Conservation (phyloP, 2,797 vertebrate species). For the Dermochelys coriacea region DNA sequence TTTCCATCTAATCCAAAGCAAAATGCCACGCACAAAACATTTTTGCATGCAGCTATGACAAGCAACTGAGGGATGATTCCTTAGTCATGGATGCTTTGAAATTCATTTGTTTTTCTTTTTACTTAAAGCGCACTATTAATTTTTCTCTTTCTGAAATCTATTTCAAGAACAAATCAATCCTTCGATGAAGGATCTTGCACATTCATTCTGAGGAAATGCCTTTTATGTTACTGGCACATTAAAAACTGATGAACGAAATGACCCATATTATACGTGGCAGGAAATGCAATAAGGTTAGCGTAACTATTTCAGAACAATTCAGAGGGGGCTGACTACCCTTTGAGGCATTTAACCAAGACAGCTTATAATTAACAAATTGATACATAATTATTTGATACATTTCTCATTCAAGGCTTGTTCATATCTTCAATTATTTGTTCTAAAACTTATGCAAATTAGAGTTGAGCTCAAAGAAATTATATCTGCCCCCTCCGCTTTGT, state of each 20-base stretch:
- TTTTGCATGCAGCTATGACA: not conserved
- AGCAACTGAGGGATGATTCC: not conserved
- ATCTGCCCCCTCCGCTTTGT: not conserved
- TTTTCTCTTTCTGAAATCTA: not conserved
- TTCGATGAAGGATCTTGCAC: not conserved
- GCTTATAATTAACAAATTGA: not conserved
- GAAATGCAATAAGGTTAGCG: not conserved
- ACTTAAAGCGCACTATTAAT: not conserved
- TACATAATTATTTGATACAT: not conserved
- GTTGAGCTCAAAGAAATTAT: not conserved
- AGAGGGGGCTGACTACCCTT: not conserved
- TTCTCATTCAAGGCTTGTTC: not conserved
- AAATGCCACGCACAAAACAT: not conserved
- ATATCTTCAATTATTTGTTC: not conserved
- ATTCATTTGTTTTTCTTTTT: not conserved
- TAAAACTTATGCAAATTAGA: not conserved
- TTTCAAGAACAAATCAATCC: not conserved
- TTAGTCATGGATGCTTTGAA: not conserved
- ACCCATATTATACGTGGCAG: not conserved
- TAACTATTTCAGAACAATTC: constrained; percentile 3
- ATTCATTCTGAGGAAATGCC: not conserved
- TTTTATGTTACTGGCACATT: not conserved
- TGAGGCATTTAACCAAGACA: not conserved
- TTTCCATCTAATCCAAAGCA: fast-evolving
- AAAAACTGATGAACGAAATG: not conserved